A percentile compares a stretch with the other conserved stretches of the same genome.
phyloP scores from a whole-genome alignment of 2,113 vertebrate species.

The Tor tambroides region DNA sequence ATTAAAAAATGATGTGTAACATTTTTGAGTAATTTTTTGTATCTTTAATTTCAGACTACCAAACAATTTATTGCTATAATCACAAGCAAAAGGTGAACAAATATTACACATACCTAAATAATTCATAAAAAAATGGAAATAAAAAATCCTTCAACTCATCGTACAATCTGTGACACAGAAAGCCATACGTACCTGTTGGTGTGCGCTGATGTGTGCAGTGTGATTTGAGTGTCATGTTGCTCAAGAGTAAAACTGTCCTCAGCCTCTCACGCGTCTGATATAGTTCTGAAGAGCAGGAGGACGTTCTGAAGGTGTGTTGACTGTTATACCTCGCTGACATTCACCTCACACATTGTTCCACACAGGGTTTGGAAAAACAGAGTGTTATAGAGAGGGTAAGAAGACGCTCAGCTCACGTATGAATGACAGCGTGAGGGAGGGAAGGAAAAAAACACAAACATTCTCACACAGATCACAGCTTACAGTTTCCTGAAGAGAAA shows the following conservation, averaged over 20 bases:
- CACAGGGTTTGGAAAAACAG: slow-evolving; percentile 65
- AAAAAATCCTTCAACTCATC: background rate
- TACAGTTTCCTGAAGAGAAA: slow-evolving; percentile 75
- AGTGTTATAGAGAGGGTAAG: slow-evolving; percentile 43
- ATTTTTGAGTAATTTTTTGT: no score
- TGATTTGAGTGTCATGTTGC: slow-evolving; percentile 72
- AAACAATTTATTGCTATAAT: background rate
- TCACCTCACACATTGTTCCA: slow-evolving; percentile 72
- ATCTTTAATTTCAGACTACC: no score
- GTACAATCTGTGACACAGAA: background rate
- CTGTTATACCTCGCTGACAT: slow-evolving; percentile 74
- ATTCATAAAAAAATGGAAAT: background rate
- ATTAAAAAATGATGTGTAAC: no score
- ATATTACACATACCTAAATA: background rate
- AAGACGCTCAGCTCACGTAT: slow-evolving; percentile 54
- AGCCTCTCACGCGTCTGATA: slow-evolving; percentile 38
- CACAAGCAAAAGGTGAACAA: background rate
- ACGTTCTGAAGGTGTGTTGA: slow-evolving; percentile 62
- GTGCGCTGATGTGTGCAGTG: slow-evolving; percentile 53
- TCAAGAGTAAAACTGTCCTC: slow-evolving; percentile 61
- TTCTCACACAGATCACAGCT: slow-evolving; percentile 44
- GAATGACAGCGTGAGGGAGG: slow-evolving; percentile 46
- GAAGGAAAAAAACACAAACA: slow-evolving; percentile 45
- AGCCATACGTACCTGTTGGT: slow-evolving; percentile 67
- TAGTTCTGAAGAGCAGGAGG: slow-evolving; percentile 47